phyloP scores from a whole-genome alignment of 2,888 invertebrate genomes.

The Netelia inedita region DNA sequence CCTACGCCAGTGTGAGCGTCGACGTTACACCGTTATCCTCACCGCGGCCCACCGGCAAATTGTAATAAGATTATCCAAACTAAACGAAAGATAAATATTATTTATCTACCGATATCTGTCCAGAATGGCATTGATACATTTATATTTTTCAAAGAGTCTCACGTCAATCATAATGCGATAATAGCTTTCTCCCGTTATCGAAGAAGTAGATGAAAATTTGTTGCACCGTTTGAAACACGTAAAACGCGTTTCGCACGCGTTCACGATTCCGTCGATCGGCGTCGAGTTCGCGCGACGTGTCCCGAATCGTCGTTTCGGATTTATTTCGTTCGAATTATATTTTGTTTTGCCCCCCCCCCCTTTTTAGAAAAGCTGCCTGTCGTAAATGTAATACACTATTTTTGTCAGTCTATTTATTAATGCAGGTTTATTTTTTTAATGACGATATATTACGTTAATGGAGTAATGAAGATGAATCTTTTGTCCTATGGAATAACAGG shows the following conservation, averaged over 20 bases:
- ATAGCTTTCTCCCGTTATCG: not conserved
- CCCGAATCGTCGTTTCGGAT: slow-evolving; percentile 12
- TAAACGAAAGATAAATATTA: slow-evolving; percentile 10
- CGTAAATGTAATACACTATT: slow-evolving; percentile 21
- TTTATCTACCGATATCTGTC: slow-evolving; percentile 9
- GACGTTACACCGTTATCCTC: slow-evolving; percentile 35
- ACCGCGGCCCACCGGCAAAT: slow-evolving; percentile 49
- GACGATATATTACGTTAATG: slow-evolving; percentile 46
- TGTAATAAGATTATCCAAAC: slow-evolving; percentile 33
- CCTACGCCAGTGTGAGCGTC: slow-evolving; percentile 89
- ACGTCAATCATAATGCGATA: slow-evolving; percentile 5
- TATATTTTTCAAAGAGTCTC: slow-evolving; percentile 52
- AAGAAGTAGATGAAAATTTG: not conserved
- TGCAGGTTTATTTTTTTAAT: slow-evolving; percentile 55
- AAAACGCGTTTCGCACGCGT: not conserved
- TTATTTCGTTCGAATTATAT: not conserved
- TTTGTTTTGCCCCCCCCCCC: slow-evolving; percentile 11
- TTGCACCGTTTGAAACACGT: not conserved
- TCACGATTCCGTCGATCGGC: slow-evolving; percentile 5
- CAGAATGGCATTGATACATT: slow-evolving; percentile 34
- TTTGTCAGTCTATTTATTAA: slow-evolving; percentile 62
- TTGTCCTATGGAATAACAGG: slow-evolving; percentile 63
- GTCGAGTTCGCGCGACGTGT: slow-evolving; percentile 7
- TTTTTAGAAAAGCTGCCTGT: not conserved
- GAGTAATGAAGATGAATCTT: slow-evolving; percentile 52